Base-by-base conservation (phyloP, 2,797 vertebrate genomes). In the Hyperoplus immaculatus region DNA sequence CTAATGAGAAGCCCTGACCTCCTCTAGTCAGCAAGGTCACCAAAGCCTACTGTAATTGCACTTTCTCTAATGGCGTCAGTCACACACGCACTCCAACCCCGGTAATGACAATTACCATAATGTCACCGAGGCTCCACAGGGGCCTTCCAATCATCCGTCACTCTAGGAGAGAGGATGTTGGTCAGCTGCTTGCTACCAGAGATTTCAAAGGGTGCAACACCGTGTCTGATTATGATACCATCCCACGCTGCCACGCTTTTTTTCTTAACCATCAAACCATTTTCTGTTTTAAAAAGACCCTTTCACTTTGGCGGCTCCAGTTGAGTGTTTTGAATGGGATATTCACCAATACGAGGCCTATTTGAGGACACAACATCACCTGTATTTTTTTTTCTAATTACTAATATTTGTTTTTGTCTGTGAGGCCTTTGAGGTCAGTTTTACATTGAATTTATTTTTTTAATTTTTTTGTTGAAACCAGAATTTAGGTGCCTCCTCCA, bases 1-100 rank as follows among this genome's bases (percentile, higher is more conserved):
- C 95, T 96, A 96, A 96, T 96, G 95, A 96, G 95, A 95, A 95
- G 94, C 89, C 91, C 93, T 95, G 95, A 96, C 95, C 95, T 96
- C 95, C 93, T 87, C 93, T 91, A 93, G 93, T 95, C 95, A 95
- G 95, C 95, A 96, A 96, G 95, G 95, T 96, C 95, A 94, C 93
- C 93, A 90, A 88, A 93, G 93, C 93, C 93, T 94, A 95, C 95
- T 95, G 95, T 95, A 96, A 96, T 95, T 95, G 95, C 95, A 93
- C 95, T 96, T 94, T 92, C 93, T 94, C 92, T 96, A 96, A 96
- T 96, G 93, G 93, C 94, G 93, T 94, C 94, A 93, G 94, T 95
- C 95, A 95, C 94, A 90, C 93, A 94, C 93, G 91, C 93, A 92
- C 94, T 92, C 90, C 89, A 93, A 93, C 92, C 94, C 87, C 85